A percentile compares a stretch with the other conserved stretches of the same genome.
These are phyloP conservation scores for Melangyna quadrimaculata DNA, from an alignment of 2,888 invertebrate genomes.

Conservation along the genomic window DNA sequence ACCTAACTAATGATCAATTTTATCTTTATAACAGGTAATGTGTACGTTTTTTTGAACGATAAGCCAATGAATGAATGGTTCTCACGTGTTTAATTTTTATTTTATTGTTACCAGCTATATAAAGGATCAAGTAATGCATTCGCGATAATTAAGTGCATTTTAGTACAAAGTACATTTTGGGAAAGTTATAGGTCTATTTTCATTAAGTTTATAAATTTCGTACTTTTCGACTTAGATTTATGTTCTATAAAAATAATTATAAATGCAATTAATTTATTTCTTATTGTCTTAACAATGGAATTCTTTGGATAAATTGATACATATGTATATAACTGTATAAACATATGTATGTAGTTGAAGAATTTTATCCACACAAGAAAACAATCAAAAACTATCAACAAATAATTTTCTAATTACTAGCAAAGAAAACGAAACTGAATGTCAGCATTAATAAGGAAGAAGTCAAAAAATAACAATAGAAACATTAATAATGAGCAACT, in stretches of 20 bases:
- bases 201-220: no score
- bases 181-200: no score
- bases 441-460: constrained; percentile 1
- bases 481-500: constrained; percentile 1
- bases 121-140: neutral
- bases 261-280: neutral
- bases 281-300: neutral
- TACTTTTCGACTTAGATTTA: no score
- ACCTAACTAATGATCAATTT: neutral
- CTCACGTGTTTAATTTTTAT: neutral
- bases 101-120: neutral
- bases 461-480: no score
- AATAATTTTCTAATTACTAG: neutral
- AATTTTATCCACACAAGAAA: no score
- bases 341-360: no score
- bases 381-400: neutral
- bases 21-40: neutral
- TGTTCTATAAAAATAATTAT: neutral
- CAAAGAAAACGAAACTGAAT: neutral
- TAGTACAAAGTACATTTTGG: no score
- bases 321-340: no score
- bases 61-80: neutral
- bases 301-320: neutral
- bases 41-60: neutral
- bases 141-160: neutral